These are phyloP conservation scores for Galeruca laticollis DNA, from an alignment of 2,888 invertebrate genomes.

Conservation along the genomic window DNA sequence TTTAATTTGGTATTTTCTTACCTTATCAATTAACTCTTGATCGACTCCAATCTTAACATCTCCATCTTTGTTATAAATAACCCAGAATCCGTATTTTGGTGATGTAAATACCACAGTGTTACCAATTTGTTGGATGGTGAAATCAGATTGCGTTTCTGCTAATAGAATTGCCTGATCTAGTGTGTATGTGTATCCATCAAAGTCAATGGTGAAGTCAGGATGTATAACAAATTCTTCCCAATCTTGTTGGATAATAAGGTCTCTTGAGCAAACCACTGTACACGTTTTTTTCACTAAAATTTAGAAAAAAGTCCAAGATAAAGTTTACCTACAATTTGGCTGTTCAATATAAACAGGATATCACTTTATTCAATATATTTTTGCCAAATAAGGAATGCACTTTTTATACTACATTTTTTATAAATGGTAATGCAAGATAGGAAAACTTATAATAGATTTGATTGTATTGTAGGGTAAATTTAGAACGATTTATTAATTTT, in stretches of 20 bases:
- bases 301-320: slow-evolving; percentile 22
- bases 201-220: slow-evolving; percentile 75
- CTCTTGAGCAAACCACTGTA: slow-evolving; percentile 71
- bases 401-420: no score
- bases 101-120: slow-evolving; percentile 77
- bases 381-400: no score
- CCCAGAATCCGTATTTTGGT: slow-evolving; percentile 79
- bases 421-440: no score
- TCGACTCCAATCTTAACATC: slow-evolving; percentile 76
- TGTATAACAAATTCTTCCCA: slow-evolving; percentile 72
- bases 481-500: no score
- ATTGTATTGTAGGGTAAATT: no score
- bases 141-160: slow-evolving; percentile 66
- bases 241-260: slow-evolving; percentile 74
- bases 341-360: no score
- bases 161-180: slow-evolving; percentile 69
- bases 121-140: slow-evolving; percentile 78
- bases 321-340: no score
- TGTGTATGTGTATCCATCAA: slow-evolving; percentile 75
- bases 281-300: slow-evolving; percentile 76
- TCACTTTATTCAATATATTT: no score
- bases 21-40: slow-evolving; percentile 70
- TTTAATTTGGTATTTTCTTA: slow-evolving; percentile 4
- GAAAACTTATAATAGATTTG: no score
- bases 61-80: slow-evolving; percentile 77